phyloP scores from a whole-genome alignment of 2,797 vertebrate genomes.

The Diceros bicornis region DNA sequence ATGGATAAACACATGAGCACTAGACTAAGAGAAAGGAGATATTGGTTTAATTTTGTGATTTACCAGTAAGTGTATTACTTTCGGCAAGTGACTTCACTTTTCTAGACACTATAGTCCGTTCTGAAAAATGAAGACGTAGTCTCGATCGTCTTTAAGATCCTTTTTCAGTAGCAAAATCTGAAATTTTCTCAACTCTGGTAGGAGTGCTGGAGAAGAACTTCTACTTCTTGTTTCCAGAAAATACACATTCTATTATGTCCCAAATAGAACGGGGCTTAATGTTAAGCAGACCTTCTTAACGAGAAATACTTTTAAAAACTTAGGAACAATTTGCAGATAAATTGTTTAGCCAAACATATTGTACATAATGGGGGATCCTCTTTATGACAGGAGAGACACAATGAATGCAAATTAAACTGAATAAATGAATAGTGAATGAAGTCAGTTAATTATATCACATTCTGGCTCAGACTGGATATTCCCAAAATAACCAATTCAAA shows the following conservation, averaged over 20 bases:
- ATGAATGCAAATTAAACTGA: neutral
- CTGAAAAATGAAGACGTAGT: neutral
- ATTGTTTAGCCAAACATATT: slow-evolving; percentile 8
- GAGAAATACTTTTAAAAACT: neutral
- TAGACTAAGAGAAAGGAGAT: neutral
- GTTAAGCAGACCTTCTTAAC: neutral
- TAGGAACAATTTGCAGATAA: neutral
- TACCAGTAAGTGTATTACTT: neutral
- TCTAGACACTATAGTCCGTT: neutral
- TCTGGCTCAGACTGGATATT: neutral
- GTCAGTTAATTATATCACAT: slow-evolving; percentile 24
- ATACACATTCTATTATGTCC: neutral
- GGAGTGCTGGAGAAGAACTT: neutral
- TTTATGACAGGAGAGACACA: neutral
- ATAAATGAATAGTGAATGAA: slow-evolving; percentile 37
- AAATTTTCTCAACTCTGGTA: slow-evolving; percentile 5
- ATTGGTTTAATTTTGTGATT: neutral
- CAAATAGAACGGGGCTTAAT: neutral
- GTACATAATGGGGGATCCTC: neutral
- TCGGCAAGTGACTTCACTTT: neutral
- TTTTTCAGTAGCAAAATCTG: neutral
- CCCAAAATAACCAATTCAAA: neutral
- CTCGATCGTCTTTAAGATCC: neutral
- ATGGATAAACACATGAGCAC: neutral
- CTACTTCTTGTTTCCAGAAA: neutral